A percentile compares a stretch with the other conserved stretches of the same genome.
phyloP scores from a whole-genome alignment of 2,113 vertebrate species.

The Cyanoliseus patagonus region DNA sequence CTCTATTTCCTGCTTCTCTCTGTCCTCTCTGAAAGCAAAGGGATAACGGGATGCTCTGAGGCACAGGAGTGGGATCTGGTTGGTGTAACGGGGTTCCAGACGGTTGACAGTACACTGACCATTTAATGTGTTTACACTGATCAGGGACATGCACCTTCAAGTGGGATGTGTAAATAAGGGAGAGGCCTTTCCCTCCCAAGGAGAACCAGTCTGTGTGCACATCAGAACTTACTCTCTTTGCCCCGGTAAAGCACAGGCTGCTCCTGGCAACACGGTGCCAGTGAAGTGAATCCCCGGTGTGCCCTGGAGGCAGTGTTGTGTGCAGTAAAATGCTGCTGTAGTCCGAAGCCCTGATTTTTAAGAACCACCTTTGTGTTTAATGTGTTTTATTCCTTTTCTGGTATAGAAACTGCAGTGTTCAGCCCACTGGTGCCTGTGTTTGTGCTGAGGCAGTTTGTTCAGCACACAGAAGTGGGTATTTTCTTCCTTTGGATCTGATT shows the following conservation, averaged over 20 bases:
- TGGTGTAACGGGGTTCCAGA: neutral
- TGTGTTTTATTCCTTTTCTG: neutral
- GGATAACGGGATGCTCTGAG: neutral
- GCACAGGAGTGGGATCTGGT: neutral
- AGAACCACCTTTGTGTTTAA: too few species aligned
- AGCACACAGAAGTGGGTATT: neutral
- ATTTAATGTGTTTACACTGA: neutral
- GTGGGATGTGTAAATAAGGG: slow-evolving; percentile 10
- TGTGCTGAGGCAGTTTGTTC: neutral
- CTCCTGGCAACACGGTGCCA: rapidly evolving
- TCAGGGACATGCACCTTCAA: neutral
- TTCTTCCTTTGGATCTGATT: neutral
- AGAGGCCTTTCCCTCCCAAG: neutral
- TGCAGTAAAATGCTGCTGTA: rapidly evolving
- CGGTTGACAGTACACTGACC: neutral
- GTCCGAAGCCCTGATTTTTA: too few species aligned
- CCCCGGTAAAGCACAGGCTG: neutral
- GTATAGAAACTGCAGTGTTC: rapidly evolving
- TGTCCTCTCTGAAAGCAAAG: neutral
- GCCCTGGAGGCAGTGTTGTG: rapidly evolving
- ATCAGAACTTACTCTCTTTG: neutral
- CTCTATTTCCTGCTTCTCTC: neutral
- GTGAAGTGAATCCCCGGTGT: rapidly evolving
- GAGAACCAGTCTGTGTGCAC: neutral
- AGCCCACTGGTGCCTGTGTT: neutral